These are phyloP conservation scores for Pungitius pungitius DNA, from an alignment of 2,113 vertebrate species.

Conservation along the genomic window DNA sequence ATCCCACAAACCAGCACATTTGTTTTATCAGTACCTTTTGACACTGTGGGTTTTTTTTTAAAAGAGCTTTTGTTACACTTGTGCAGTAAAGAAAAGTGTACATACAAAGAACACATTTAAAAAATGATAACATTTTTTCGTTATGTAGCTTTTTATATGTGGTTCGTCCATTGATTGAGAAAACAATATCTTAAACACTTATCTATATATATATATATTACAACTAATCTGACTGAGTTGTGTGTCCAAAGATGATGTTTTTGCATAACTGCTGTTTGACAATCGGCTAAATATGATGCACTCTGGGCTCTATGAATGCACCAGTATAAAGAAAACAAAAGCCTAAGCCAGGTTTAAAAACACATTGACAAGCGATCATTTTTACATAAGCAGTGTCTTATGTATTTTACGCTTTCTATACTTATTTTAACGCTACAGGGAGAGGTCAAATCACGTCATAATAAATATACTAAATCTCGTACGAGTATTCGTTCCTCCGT, in stretches of 20 bases:
- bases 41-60: not conserved
- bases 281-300: constrained; percentile 9
- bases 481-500: not conserved
- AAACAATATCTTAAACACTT: not conserved
- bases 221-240: not conserved
- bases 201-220: not conserved
- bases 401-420: no score
- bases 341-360: not conserved
- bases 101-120: no score
- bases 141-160: not conserved
- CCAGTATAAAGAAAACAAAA: not conserved
- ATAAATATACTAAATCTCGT: not conserved
- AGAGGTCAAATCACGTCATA: not conserved
- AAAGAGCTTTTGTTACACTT: not conserved
- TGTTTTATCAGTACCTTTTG: constrained; percentile 12
- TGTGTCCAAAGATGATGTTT: constrained; percentile 16
- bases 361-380: not conserved
- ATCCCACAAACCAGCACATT: not conserved
- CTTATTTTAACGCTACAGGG: not conserved
- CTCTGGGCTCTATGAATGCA: not conserved
- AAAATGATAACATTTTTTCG: not conserved
- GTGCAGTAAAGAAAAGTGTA: constrained; percentile 3
- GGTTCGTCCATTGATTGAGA: not conserved
- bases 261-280: constrained; percentile 38
- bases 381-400: not conserved